Conservation (phyloP, 2,113 vertebrate species). For the Grammomys dolichurus region DNA sequence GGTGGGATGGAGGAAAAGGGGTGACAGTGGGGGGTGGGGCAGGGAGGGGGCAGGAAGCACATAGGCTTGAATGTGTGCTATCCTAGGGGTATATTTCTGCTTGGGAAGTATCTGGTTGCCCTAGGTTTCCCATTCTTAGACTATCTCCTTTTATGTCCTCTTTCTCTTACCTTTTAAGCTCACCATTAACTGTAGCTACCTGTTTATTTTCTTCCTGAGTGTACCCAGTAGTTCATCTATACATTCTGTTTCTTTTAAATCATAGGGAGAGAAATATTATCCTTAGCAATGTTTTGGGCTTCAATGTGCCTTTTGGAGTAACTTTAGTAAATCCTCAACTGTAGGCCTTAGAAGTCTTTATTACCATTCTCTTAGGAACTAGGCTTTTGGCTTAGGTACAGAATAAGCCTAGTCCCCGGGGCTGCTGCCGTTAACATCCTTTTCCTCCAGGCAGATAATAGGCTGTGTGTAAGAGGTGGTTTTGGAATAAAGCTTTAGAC, state of each 20-base stretch:
- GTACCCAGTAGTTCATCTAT: constrained; percentile 16
- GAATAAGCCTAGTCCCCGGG: constrained; percentile 52
- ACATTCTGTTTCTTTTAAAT: constrained; percentile 54
- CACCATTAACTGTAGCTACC: constrained; percentile 44
- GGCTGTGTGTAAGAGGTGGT: constrained; percentile 42
- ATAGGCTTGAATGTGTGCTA: neutral
- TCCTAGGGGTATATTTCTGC: constrained; percentile 30
- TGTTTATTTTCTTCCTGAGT: constrained; percentile 61
- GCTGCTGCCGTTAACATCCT: constrained; percentile 48
- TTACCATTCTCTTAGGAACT: constrained; percentile 36
- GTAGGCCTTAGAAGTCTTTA: constrained; percentile 36
- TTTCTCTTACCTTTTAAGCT: constrained; percentile 62
- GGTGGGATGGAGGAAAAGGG: neutral
- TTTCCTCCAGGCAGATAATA: constrained; percentile 51
- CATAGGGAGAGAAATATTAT: constrained; percentile 49
- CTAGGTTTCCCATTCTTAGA: constrained; percentile 50
- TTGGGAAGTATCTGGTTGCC: constrained; percentile 27
- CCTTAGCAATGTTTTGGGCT: constrained; percentile 60
- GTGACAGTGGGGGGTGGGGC: neutral
- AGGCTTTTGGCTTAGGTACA: constrained; percentile 65
- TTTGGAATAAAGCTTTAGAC: constrained; percentile 53
- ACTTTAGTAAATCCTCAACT: constrained; percentile 60
- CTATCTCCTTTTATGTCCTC: constrained; percentile 39
- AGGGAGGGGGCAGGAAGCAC: neutral
- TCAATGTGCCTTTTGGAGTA: constrained; percentile 44